Evolutionary conservation across 2,888 invertebrate species (phyloP).

Genomic region (Tinea pellionella): DNA sequence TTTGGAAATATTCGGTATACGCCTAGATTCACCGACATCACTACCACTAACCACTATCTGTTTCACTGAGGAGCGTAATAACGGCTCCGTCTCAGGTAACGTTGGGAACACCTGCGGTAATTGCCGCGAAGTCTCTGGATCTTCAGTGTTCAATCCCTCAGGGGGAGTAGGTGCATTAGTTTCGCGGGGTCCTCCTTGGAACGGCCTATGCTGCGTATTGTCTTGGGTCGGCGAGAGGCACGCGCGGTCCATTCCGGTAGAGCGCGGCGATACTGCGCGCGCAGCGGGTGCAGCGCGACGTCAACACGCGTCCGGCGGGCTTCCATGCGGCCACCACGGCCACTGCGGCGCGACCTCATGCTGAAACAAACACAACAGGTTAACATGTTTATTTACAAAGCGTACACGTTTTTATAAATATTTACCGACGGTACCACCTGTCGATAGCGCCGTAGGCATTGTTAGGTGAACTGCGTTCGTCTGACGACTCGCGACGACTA

Average conservation of each 20-base stretch:
- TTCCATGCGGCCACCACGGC: conserved; percentile 60
- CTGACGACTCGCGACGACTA: not conserved
- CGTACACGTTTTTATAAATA: not conserved
- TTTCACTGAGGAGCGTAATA: conserved; percentile 29
- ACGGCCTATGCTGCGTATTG: conserved; percentile 47
- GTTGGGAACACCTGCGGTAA: conserved; percentile 38
- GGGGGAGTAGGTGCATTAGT: conserved; percentile 30
- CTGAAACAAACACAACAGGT: conserved; percentile 35
- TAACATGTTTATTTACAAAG: not conserved
- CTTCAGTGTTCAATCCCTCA: conserved; percentile 16
- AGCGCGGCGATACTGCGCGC: conserved; percentile 48
- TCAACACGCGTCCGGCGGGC: conserved; percentile 50
- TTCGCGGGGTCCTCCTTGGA: conserved; percentile 60
- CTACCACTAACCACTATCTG: conserved; percentile 23
- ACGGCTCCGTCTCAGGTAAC: conserved; percentile 42
- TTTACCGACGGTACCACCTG: not conserved
- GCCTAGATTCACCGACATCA: conserved; percentile 27
- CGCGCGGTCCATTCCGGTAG: conserved; percentile 59
- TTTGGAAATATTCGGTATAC: conserved; percentile 23
- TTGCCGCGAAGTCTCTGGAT: conserved; percentile 46
- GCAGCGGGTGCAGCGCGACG: conserved; percentile 51
- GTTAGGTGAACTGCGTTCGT: not conserved
- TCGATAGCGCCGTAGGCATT: not conserved
- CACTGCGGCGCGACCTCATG: conserved; percentile 64
- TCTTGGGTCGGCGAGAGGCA: conserved; percentile 51